Evolutionary conservation across 1,140 invertebrate species (phyloP), one percentile per base, ranked within the genome.

Genomic region (Homarus americanus): DNA sequence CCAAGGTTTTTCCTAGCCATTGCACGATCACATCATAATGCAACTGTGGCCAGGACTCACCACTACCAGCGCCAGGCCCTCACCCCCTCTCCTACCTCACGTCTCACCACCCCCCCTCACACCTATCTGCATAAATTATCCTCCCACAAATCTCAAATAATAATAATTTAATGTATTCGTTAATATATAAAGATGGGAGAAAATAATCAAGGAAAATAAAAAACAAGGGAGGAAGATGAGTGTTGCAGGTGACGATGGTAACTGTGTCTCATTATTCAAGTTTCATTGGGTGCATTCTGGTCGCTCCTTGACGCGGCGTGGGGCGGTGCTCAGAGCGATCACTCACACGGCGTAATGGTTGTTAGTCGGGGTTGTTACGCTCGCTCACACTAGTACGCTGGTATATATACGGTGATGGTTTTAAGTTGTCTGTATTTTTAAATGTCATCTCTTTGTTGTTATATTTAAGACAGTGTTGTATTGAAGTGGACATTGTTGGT

Each of bases 201-300:
- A 80, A 10, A 41, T n/a, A 40, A 49, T 44, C 15, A 12, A 9
- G 32, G 9, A 40, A 76, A 34, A 76, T 72, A 17, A 34, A 2
- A 15, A 34, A 9, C 38, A 75, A 63, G 12, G 12, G 38, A 69
- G 34, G 28, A 12, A 24, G 63, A 32, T 7, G 12, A 32, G 63
- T 28, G 2, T 5, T 2, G 7, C 10, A 24, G 2, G 2, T 2
- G 49, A 17, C 73, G 40, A 24, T 87, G 85, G 85, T 53, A 78
- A 87, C 53, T 44, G 32, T 87, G 85, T 32, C 28, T 87, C 85
- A 87, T 87, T 87, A 87, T 87, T 87, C 85, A 87, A 53, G 75
- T 87, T 78, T 87, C 85, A 87, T 87, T 87, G 85, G 85, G 32
- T 87, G 85, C 85, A 87, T 87, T 87, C 75, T 87, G 85, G 85